Percentiles rank a stretch among this genome's conserved stretches.
Conservation (phyloP, 2,113 vertebrate genomes). For the Bambusicola thoracicus region DNA sequence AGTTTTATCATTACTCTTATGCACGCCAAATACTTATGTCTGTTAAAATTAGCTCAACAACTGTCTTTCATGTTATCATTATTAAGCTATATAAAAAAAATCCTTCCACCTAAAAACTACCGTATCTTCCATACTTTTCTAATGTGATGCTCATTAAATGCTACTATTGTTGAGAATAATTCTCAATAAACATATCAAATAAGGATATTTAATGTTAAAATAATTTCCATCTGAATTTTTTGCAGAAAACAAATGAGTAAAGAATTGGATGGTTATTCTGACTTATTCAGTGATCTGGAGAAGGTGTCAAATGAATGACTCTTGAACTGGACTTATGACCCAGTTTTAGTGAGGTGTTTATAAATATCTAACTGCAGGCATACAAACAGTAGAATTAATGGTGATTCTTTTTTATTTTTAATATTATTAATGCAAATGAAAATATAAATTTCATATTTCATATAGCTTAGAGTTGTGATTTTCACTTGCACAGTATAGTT, state of each 20-base stretch:
- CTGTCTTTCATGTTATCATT: not conserved
- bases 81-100: not conserved
- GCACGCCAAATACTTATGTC: not conserved
- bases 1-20: not conserved
- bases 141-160: not conserved
- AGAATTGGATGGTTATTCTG: not conserved
- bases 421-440: not conserved
- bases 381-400: not conserved
- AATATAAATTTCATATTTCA: not conserved
- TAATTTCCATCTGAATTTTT: not conserved
- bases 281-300: not conserved
- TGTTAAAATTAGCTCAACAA: not conserved
- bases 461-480: not conserved
- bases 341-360: not conserved
- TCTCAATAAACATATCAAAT: not conserved
- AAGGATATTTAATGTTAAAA: not conserved
- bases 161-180: not conserved
- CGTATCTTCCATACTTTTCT: not conserved
- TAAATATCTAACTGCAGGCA: not conserved
- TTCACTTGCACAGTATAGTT: not conserved
- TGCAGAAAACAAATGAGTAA: not conserved
- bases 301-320: not conserved
- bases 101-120: not conserved
- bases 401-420: rapidly evolving
- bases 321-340: not conserved